Conservation (phyloP, 2,113 vertebrate genomes). For the Bufo gargarizans region DNA sequence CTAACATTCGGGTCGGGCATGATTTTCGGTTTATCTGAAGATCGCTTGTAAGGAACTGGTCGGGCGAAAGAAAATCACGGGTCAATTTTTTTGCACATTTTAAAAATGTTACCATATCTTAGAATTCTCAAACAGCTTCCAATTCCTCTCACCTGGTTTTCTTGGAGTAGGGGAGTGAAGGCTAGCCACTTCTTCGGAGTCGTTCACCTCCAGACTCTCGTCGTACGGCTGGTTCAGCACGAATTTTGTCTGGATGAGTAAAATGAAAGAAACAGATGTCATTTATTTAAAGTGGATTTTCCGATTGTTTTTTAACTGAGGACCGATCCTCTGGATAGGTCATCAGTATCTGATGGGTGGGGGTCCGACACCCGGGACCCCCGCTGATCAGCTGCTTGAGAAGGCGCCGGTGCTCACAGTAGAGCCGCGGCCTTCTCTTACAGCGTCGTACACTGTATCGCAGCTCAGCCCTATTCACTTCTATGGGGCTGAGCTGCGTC, state of each 20-base stretch:
- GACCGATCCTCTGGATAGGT: no score
- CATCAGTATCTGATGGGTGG: no score
- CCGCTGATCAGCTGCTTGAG: no score
- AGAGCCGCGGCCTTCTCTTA: no score
- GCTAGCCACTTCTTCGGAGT: constrained; percentile 78
- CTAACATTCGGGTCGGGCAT: not conserved
- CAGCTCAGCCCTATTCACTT: no score
- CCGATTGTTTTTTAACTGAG: no score
- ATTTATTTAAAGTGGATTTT: not conserved
- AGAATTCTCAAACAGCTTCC: not conserved
- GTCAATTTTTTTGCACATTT: not conserved
- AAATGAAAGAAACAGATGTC: not conserved
- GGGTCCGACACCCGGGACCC: no score
- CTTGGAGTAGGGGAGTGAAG: constrained; percentile 71
- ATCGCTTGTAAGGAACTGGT: constrained; percentile 1
- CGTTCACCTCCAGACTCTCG: constrained; percentile 86
- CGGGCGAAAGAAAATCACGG: not conserved
- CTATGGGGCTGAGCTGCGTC: no score
- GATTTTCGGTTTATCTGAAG: not conserved
- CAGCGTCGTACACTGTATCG: no score
- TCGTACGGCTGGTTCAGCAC: constrained; percentile 86
- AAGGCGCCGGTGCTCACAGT: no score
- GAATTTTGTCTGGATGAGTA: constrained; percentile 66
- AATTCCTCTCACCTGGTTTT: constrained; percentile 65
- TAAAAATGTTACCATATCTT: not conserved